Evolutionary conservation across 2,888 invertebrate species (phyloP).

Genomic region (Pristionchus exspectatus): DNA sequence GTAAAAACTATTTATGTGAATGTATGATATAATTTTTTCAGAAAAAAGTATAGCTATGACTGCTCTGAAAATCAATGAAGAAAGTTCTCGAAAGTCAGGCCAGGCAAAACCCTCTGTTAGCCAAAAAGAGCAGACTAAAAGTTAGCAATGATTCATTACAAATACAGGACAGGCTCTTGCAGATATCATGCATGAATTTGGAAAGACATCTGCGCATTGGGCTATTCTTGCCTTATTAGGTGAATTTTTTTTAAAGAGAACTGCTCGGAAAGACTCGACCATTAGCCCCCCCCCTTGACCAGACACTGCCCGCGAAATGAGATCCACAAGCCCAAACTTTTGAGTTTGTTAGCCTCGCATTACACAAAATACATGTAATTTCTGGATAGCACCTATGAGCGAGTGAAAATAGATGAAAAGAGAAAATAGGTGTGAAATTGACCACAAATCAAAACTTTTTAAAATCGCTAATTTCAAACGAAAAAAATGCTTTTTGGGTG

Average conservation of each 20-base stretch:
- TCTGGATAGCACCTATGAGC: background rate
- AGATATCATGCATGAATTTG: background rate
- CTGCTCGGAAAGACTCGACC: too few relatives aligned
- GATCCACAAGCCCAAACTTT: too few relatives aligned
- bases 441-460: too few relatives aligned
- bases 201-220: background rate
- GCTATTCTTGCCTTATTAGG: constrained; percentile 10
- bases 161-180: background rate
- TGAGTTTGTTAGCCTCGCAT: too few relatives aligned
- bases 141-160: background rate
- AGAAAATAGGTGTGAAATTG: too few relatives aligned
- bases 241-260: background rate
- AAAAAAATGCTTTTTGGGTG: too few relatives aligned
- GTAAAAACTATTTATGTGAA: too few relatives aligned
- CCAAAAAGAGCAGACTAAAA: background rate
- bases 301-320: too few relatives aligned
- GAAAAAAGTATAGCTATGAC: background rate
- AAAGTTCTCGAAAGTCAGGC: background rate
- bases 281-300: too few relatives aligned
- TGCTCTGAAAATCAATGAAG: background rate
- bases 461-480: too few relatives aligned
- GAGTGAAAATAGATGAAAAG: background rate
- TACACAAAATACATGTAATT: too few relatives aligned
- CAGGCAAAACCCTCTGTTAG: background rate
- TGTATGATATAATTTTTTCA: background rate